phyloP scores from a whole-genome alignment of 2,113 vertebrate species.

The Ciconia maguari region DNA sequence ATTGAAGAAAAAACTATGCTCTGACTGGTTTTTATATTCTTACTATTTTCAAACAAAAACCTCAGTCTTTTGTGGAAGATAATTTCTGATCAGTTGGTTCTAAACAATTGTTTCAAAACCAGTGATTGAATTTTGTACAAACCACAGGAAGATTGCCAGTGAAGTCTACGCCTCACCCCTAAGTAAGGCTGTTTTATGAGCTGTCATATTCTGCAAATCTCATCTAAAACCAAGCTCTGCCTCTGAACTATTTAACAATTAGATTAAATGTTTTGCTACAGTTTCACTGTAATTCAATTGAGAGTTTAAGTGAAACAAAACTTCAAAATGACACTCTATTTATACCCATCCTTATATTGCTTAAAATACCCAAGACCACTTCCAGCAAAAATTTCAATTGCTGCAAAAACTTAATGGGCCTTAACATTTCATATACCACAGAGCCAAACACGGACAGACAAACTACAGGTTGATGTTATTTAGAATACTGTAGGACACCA shows the following conservation, averaged over 20 bases:
- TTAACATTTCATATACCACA: conserved; percentile 29
- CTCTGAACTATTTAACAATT: conserved; percentile 54
- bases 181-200: neutral
- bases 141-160: neutral
- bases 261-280: conserved; percentile 52
- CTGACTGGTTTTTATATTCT: neutral
- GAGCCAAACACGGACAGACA: neutral
- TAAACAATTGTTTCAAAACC: conserved; percentile 1
- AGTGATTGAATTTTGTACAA: conserved; percentile 38
- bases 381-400: conserved; percentile 57
- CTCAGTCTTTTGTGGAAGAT: neutral
- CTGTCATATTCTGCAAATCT: conserved; percentile 29
- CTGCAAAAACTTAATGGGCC: conserved; percentile 28
- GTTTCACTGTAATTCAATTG: conserved; percentile 5
- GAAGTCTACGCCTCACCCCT: neutral
- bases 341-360: conserved; percentile 29
- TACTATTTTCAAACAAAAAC: neutral
- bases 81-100: conserved; percentile 14
- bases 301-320: conserved; percentile 51
- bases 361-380: conserved; percentile 53
- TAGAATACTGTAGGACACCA: neutral
- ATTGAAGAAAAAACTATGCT: neutral
- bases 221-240: conserved; percentile 43
- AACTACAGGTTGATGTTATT: conserved; percentile 14
- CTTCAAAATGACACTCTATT: conserved; percentile 35